phyloP scores from a whole-genome alignment of 2,113 vertebrate genomes.

The Vulpes vulpes region DNA sequence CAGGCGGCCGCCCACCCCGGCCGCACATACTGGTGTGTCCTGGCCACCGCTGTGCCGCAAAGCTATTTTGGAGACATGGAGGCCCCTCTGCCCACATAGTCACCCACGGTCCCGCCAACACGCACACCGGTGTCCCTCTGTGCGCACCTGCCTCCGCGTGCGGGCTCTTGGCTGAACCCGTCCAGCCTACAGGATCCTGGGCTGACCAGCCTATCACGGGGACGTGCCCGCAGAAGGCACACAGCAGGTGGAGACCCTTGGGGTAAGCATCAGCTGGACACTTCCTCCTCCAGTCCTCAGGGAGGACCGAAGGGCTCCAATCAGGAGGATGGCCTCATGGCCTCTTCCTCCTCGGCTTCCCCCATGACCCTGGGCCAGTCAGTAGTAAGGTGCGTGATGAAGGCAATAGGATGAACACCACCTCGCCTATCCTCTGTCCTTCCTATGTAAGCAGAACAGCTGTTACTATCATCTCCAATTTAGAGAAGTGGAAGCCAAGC shows the following conservation, averaged over 20 bases:
- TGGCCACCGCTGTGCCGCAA: not conserved
- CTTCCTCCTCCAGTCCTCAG: not conserved
- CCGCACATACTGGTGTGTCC: not conserved
- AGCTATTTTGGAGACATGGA: not conserved
- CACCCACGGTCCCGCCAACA: not conserved
- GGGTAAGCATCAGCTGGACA: not conserved
- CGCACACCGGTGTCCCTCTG: not conserved
- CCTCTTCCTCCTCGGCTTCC: not conserved
- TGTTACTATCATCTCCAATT: not conserved
- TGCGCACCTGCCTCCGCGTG: not conserved
- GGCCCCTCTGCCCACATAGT: not conserved
- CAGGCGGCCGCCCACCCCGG: slow-evolving; percentile 45
- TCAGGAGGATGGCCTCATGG: not conserved
- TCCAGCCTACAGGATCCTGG: not conserved
- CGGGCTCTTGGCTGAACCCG: not conserved
- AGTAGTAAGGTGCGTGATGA: not conserved
- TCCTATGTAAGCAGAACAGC: not conserved
- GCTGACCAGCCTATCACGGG: not conserved
- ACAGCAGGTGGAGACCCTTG: not conserved
- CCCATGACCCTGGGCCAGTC: not conserved
- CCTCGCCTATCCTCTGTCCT: not conserved
- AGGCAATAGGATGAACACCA: not conserved
- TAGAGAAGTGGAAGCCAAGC: not conserved
- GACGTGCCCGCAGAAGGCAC: not conserved
- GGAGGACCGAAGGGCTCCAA: not conserved